A percentile compares a stretch with the other conserved stretches of the same genome.
phyloP scores from a whole-genome alignment of 2,113 vertebrate species.

The Elephas maximus region DNA sequence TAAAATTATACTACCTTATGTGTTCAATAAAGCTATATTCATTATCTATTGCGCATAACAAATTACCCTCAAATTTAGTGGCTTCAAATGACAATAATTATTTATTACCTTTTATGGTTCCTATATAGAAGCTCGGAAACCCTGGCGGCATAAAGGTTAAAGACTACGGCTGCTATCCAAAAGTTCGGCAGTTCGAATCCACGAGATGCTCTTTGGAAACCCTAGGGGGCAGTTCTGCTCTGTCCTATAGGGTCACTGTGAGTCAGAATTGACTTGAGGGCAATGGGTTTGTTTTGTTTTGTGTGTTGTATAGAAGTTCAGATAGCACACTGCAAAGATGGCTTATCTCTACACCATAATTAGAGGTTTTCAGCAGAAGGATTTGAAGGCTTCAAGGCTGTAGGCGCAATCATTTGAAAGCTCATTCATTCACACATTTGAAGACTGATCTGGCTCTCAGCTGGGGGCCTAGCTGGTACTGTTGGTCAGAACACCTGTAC shows the following conservation, averaged over 20 bases:
- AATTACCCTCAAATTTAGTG: neutral
- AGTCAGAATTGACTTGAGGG: too few species aligned
- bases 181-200: too few species aligned
- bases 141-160: too few species aligned
- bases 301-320: neutral
- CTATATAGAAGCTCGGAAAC: too few species aligned
- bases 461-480: neutral
- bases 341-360: neutral
- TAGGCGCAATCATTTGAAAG: conserved; percentile 3
- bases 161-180: too few species aligned
- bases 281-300: too few species aligned
- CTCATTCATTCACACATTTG: neutral
- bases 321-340: neutral
- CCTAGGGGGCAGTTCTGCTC: too few species aligned
- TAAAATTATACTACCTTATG: neutral
- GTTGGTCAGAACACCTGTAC: neutral
- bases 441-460: neutral
- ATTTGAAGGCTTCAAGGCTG: neutral
- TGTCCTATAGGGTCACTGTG: too few species aligned
- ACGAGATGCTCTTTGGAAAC: too few species aligned
- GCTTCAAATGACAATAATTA: neutral
- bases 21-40: neutral
- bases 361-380: neutral
- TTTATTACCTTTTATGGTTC: neutral
- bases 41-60: neutral